Evolutionary conservation across 2,888 invertebrate species (phyloP), one percentile per base, ranked within the genome.

Genomic region (Podotricha telesiphe): DNA sequence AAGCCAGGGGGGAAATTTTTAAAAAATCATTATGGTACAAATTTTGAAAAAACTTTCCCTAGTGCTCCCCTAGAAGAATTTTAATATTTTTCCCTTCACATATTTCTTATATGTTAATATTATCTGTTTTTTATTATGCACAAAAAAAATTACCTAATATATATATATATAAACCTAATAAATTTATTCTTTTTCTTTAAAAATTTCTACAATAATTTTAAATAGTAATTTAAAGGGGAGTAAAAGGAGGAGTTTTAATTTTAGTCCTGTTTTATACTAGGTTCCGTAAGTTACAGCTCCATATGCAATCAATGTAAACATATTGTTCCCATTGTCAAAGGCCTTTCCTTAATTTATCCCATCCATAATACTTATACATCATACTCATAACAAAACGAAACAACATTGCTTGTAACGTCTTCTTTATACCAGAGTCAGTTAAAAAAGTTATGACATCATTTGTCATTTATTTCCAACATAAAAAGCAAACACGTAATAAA

Each of bases 401-500:
- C 22, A 42, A 59, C 28, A 28, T 7, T n/a, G n/a, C n/a, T 6
- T 13, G 17, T 45, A 59, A 59, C 22, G 11, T 45, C 45, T 59
- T 13, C 34, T 55, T 55, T 55, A 55, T 55, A 6, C 42, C 45
- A 22, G 1, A 59, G 45, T 59, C 59, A 45, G 50, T 45, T 61
- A 61, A 61, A 67, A 34, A 62, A 62, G 34, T 48, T 58, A 53
- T 53, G 37, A 55, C 53, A 59, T 53, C 58, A 70, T 59, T 67
- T 28, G 47, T 59, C 51, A 50, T 63, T 59, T 50, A 70, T 59
- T 59, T 34, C 42, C 55, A 19, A 58, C 56, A 65, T 67, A 51
- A 59, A 67, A 68, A 50, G 62, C 53, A 65, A 69, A 71, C 59
- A 67, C 40, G 47, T 58, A 59, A 69, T 67, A 64, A 71, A 65